Evolutionary conservation across 2,113 vertebrate species (phyloP).

Genomic region (Ursus arctos): DNA sequence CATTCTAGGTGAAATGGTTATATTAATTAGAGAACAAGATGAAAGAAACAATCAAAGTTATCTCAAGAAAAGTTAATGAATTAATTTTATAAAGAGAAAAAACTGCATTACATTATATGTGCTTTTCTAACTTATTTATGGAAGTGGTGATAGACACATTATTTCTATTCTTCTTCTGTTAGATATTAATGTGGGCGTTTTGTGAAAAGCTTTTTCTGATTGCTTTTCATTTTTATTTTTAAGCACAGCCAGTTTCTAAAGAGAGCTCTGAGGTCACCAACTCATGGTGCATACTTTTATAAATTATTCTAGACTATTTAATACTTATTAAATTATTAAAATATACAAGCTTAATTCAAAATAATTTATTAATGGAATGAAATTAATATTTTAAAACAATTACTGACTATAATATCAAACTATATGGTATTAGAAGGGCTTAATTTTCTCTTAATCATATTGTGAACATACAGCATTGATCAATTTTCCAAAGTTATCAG

Average conservation of each 20-base stretch:
- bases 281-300: not conserved
- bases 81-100: not conserved
- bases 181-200: not conserved
- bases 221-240: conserved; percentile 34
- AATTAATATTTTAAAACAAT: not conserved
- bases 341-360: not conserved
- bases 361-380: not conserved
- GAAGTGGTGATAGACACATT: conserved; percentile 40
- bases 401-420: not conserved
- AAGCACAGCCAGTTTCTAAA: not conserved
- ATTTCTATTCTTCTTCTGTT: conserved; percentile 38
- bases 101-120: not conserved
- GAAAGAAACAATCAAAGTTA: not conserved
- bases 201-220: not conserved
- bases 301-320: not conserved
- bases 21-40: conserved; percentile 19
- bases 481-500: not conserved
- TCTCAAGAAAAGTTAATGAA: not conserved
- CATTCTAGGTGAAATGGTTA: not conserved
- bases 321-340: not conserved
- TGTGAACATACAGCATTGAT: not conserved
- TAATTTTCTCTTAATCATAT: not conserved
- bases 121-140: conserved; percentile 23
- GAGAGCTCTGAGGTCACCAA: not conserved
- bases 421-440: not conserved